Evolutionary conservation across 2,797 vertebrate genomes (phyloP).

Genomic region (Protonibea diacanthus): DNA sequence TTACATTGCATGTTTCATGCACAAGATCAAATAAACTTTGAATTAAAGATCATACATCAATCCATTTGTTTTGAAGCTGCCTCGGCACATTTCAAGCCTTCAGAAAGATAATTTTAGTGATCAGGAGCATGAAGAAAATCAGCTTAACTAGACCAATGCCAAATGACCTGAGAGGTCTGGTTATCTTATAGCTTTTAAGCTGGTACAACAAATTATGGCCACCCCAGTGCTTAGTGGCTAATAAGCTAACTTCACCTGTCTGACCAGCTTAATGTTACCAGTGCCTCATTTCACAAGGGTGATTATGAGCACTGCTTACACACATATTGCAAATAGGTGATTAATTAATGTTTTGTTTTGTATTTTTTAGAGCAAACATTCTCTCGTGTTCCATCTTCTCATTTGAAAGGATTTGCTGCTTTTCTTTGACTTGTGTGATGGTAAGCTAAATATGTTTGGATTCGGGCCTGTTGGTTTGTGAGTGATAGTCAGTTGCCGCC

Average conservation of each 20-base stretch:
- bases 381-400: neutral
- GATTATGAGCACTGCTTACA: neutral
- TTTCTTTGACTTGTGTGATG: neutral
- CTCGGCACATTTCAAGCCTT: constrained; percentile 11
- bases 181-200: constrained; percentile 16
- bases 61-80: neutral
- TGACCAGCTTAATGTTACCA: neutral
- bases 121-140: neutral
- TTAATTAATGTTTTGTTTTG: neutral
- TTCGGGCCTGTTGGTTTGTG: neutral
- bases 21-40: neutral
- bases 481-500: neutral
- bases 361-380: neutral
- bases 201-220: constrained; percentile 10
- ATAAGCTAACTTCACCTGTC: neutral
- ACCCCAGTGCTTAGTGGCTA: constrained; percentile 17
- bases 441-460: constrained; percentile 2
- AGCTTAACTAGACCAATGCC: neutral
- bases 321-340: neutral
- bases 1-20: constrained; percentile 1
- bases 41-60: constrained; percentile 7
- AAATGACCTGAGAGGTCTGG: constrained; percentile 10
- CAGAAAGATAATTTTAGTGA: constrained; percentile 14
- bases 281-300: neutral
- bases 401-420: neutral